These are phyloP conservation scores for Panorpa germanica DNA, from an alignment of 2,888 invertebrate genomes.

Conservation along the genomic window DNA sequence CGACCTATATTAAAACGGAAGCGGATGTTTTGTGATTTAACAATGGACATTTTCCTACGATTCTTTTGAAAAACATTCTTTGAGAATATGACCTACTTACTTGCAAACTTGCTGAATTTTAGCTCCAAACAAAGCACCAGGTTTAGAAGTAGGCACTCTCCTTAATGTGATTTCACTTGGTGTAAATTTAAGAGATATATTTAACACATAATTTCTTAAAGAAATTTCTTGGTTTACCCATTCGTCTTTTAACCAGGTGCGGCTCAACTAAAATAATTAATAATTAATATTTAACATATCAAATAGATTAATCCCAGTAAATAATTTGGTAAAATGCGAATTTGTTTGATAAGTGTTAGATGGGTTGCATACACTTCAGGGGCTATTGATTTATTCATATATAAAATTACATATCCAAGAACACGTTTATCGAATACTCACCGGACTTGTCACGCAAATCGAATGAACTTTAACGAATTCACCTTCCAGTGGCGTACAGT, in stretches of 20 bases:
- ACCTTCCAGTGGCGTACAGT: too few relatives aligned
- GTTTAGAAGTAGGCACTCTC: conserved; percentile 71
- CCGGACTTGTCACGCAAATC: too few relatives aligned
- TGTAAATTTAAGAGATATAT: conserved; percentile 58
- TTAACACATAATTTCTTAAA: conserved; percentile 49
- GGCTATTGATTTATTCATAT: too few relatives aligned
- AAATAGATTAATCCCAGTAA: conserved; percentile 5
- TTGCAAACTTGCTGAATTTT: conserved; percentile 79
- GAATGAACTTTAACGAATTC: too few relatives aligned
- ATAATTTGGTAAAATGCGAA: background rate
- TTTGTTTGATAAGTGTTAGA: background rate
- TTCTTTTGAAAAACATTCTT: conserved; percentile 6
- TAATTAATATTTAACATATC: conserved; percentile 8
- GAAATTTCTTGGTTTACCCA: conserved; percentile 51
- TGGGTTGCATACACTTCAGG: conserved; percentile 1
- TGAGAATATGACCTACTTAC: conserved; percentile 29
- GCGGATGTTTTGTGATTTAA: too few relatives aligned
- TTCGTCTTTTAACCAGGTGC: conserved; percentile 55
- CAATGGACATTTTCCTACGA: too few relatives aligned
- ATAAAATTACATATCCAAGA: too few relatives aligned
- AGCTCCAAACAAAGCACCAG: conserved; percentile 78
- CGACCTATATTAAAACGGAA: too few relatives aligned
- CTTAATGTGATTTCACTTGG: conserved; percentile 72
- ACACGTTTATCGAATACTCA: too few relatives aligned
- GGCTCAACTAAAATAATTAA: conserved; percentile 39